These are phyloP conservation scores for Shargacucullia verbasci DNA, from an alignment of 2,888 invertebrate genomes.

Conservation along the genomic window DNA sequence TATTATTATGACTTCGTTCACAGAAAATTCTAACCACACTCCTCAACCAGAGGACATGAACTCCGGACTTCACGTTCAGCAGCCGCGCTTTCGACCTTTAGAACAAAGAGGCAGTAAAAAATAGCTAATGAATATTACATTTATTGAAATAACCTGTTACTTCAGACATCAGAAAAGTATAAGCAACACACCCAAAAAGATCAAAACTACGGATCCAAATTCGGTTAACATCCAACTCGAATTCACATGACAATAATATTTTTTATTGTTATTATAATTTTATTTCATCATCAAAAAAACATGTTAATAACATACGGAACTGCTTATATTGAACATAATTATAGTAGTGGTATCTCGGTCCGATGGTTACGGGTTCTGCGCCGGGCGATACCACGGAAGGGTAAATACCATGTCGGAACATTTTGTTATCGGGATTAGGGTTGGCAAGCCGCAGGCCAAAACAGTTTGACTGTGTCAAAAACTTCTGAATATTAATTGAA, in stretches of 20 bases:
- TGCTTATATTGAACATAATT: conserved; percentile 76
- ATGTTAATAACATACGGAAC: conserved; percentile 69
- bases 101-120: no score
- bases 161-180: no score
- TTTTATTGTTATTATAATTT: conserved; percentile 72
- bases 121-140: no score
- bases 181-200: conserved; percentile 1
- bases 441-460: conserved; percentile 32
- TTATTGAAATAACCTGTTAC: no score
- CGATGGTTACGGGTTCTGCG: conserved; percentile 63
- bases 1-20: no score
- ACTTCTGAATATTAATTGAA: conserved; percentile 24
- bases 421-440: conserved; percentile 45
- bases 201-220: conserved; percentile 31
- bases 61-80: no score
- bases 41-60: no score
- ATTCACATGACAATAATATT: conserved; percentile 62
- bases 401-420: conserved; percentile 54
- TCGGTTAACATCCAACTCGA: conserved; percentile 42
- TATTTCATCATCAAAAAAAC: conserved; percentile 68
- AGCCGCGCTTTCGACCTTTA: no score
- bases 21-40: no score
- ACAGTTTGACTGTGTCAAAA: conserved; percentile 18
- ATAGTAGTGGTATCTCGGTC: conserved; percentile 69
- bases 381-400: conserved; percentile 39